Percentiles rank a stretch among this genome's conserved stretches.
phyloP scores from a whole-genome alignment of 2,113 vertebrate species.

The Cathartes aura region DNA sequence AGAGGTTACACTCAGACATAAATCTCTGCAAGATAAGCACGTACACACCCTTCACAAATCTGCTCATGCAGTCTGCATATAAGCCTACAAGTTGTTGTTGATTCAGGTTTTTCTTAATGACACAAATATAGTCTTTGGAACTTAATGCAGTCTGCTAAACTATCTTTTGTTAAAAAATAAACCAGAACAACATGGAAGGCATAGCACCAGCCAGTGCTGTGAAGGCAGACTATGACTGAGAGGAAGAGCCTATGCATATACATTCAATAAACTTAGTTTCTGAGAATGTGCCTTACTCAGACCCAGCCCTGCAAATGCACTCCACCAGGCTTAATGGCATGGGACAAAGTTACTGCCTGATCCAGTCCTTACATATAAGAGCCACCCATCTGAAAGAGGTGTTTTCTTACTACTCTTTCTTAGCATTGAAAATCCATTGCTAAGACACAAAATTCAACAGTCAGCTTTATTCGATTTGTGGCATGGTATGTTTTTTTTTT shows the following conservation, averaged over 20 bases:
- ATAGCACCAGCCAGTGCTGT: neutral
- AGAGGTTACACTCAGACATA: neutral
- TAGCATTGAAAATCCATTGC: neutral
- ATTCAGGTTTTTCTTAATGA: neutral
- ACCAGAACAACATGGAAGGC: neutral
- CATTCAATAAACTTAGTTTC: neutral
- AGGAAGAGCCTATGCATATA: neutral
- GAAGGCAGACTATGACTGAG: neutral
- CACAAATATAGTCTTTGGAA: neutral
- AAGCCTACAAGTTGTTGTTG: neutral
- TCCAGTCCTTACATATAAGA: neutral
- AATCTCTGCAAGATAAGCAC: constrained; percentile 20
- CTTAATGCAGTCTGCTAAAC: neutral
- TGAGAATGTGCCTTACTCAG: neutral
- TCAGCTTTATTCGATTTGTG: neutral
- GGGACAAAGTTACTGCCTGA: neutral
- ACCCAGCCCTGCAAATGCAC: neutral
- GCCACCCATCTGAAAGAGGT: neutral
- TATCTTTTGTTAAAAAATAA: neutral
- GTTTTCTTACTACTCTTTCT: neutral
- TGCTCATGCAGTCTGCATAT: neutral
- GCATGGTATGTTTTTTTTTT: neutral
- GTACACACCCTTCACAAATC: constrained; percentile 7
- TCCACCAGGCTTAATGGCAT: neutral
- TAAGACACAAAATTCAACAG: neutral